Percentiles rank a stretch among this genome's conserved stretches.
Conservation (phyloP, 2,888 invertebrate species). For the Drosophila suboccidentalis region DNA sequence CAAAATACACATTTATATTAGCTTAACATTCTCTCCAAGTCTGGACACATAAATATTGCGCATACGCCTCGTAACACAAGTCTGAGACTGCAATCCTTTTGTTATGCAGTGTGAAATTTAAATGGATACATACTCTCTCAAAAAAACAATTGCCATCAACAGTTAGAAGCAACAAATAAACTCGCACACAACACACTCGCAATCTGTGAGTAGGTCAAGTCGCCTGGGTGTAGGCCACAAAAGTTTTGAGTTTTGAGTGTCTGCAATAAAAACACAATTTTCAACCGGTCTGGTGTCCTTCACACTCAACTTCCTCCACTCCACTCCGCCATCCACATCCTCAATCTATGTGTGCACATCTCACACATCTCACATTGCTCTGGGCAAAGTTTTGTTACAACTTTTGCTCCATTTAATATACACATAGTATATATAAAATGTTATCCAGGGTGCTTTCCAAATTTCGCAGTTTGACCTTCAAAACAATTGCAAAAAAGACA, state of each 20-base stretch:
- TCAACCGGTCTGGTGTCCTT: conserved; percentile 47
- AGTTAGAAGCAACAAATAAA: conserved; percentile 40
- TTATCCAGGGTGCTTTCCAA: conserved; percentile 50
- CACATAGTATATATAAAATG: conserved; percentile 45
- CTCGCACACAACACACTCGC: conserved; percentile 18
- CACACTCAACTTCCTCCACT: conserved; percentile 15
- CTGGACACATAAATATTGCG: conserved; percentile 22
- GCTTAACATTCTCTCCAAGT: conserved; percentile 1
- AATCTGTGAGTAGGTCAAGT: conserved; percentile 69
- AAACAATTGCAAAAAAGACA: conserved; percentile 56
- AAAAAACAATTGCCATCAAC: conserved; percentile 14
- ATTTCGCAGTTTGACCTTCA: conserved; percentile 68
- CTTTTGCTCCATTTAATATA: conserved; percentile 73
- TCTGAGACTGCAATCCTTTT: conserved; percentile 6
- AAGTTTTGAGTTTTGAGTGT: conserved; percentile 63
- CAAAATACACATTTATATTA: neutral
- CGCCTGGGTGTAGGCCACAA: conserved; percentile 56
- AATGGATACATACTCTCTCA: neutral
- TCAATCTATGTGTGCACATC: conserved; percentile 6
- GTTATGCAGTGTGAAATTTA: conserved; percentile 22
- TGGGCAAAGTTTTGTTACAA: conserved; percentile 67
- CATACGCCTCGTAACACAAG: conserved; percentile 25
- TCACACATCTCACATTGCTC: conserved; percentile 23
- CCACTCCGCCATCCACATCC: conserved; percentile 1
- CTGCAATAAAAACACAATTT: conserved; percentile 52